Base-by-base conservation (phyloP, 1,140 invertebrate species). In the Drosophila kanapiae region DNA sequence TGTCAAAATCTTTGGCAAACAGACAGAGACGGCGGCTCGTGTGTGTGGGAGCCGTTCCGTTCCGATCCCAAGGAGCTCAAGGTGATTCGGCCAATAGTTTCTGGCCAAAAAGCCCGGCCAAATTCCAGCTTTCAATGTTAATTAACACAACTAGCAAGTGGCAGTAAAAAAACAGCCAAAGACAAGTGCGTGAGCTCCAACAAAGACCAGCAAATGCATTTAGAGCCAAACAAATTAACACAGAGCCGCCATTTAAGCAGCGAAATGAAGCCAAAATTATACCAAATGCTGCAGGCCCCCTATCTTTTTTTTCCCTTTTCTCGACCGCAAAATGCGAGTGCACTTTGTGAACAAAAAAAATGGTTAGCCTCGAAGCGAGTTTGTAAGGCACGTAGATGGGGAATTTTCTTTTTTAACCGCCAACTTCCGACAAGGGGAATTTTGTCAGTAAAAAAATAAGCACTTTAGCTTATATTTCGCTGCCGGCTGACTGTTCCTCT, bases 1-100 rank as follows among this genome's bases (percentile, higher is more conserved):
- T 84, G 84, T 88, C 74, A 87, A 88, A 87, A 61, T 75, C 57
- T 78, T 80, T 56, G 48, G 64, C 69, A 87, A 87, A 87, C 51
- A 87, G 40, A 74, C n/a, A 33, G 16, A 2, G 38, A 40, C 42
- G 27, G 54, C 54, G 40, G 27, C 38, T 40, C 54, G 33, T 57
- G 45, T 81, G 54, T 81, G 49, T 70, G 62, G 62, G 62, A 43
- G 61, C 71, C 35, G 43, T 16, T 51, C 18, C 29, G 45, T 33
- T 63, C 27, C 54, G 65, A 42, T 72, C 57, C 11, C 65, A 78
- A 79, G 76, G 67, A 78, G 76, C 76, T 67, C 84, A 87, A 87
- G 83, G 84, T 82, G 63, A 85, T 42, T 5, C 13, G 42, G 62
- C 48, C 57, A 69, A 71, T 70, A 71, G 58, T 61, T 78, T 45